Conservation (phyloP, 2,797 vertebrate species). For the Myiothlypis coronata region DNA sequence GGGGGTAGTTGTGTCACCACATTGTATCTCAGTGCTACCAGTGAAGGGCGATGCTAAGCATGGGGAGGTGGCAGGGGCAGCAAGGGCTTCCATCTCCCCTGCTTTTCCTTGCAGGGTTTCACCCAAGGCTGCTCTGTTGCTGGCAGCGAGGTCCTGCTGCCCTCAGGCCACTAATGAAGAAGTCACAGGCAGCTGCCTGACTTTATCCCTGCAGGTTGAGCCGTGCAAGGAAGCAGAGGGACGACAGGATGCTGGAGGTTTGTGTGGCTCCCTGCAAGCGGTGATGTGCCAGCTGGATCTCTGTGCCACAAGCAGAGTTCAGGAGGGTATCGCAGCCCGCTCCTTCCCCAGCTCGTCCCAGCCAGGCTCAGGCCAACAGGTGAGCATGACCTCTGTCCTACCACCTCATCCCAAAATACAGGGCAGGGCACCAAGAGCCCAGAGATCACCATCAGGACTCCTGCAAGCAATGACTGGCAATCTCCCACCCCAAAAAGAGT, state of each 20-base stretch:
- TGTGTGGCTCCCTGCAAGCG: fast-evolving
- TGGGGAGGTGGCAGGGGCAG: not conserved
- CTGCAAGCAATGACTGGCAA: not conserved
- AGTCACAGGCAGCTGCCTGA: not conserved
- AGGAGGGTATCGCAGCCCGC: fast-evolving
- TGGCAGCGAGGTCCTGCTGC: not conserved
- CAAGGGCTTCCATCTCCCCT: not conserved
- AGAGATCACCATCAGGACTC: not conserved
- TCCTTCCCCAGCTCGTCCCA: not conserved
- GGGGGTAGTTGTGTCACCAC: fast-evolving
- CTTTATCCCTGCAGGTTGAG: not conserved
- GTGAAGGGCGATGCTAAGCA: fast-evolving
- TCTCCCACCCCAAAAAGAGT: not conserved
- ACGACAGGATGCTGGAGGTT: not conserved
- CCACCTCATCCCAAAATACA: not conserved
- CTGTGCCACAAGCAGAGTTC: not conserved
- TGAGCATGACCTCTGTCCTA: not conserved
- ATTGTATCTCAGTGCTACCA: fast-evolving
- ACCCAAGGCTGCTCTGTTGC: not conserved
- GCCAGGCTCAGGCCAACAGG: not conserved
- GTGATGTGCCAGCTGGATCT: not conserved
- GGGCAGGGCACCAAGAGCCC: not conserved
- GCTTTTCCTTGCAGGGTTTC: not conserved
- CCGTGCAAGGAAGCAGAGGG: not conserved
- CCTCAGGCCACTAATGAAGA: not conserved